These are phyloP conservation scores for Selene dorsalis DNA, from an alignment of 2,797 vertebrate species.

Conservation along the genomic window DNA sequence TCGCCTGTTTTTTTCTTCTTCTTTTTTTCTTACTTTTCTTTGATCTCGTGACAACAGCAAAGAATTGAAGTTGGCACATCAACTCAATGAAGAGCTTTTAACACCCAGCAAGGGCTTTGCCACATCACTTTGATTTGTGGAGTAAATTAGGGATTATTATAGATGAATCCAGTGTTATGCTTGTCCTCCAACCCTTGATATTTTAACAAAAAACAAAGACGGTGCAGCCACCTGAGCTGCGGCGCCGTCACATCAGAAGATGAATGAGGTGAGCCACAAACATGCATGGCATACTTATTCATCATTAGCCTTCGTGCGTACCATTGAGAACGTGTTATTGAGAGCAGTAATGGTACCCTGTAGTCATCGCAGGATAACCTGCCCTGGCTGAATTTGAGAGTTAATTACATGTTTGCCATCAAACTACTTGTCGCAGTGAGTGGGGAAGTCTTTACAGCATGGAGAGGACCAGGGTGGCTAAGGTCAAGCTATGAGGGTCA, in stretches of 20 bases:
- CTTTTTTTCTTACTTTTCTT: conserved; percentile 58
- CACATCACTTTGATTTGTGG: conserved; percentile 62
- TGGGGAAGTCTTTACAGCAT: conserved; percentile 32
- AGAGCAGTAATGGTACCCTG: conserved; percentile 5
- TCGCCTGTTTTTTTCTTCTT: conserved; percentile 34
- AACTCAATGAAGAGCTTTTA: conserved; percentile 55
- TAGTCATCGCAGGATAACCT: conserved; percentile 8
- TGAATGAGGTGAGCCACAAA: conserved; percentile 24
- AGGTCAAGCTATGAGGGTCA: conserved; percentile 44
- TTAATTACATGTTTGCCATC: conserved; percentile 48
- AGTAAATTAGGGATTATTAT: conserved; percentile 70
- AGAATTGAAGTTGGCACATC: conserved; percentile 67
- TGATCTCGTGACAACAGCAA: conserved; percentile 75
- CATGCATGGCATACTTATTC: background rate
- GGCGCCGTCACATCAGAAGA: conserved; percentile 41
- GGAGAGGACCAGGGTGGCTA: conserved; percentile 21
- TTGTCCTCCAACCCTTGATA: conserved; percentile 66
- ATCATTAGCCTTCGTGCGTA: conserved; percentile 19
- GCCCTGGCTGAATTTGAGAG: conserved; percentile 34
- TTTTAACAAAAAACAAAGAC: conserved; percentile 54
- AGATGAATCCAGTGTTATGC: conserved; percentile 62
- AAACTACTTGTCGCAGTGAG: conserved; percentile 25
- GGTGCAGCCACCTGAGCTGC: conserved; percentile 47
- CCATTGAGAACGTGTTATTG: conserved; percentile 15
- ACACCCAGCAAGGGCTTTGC: conserved; percentile 47